A percentile compares a stretch with the other conserved stretches of the same genome.
Conservation (phyloP, 1,140 invertebrate species). For the Galendromus occidentalis region DNA sequence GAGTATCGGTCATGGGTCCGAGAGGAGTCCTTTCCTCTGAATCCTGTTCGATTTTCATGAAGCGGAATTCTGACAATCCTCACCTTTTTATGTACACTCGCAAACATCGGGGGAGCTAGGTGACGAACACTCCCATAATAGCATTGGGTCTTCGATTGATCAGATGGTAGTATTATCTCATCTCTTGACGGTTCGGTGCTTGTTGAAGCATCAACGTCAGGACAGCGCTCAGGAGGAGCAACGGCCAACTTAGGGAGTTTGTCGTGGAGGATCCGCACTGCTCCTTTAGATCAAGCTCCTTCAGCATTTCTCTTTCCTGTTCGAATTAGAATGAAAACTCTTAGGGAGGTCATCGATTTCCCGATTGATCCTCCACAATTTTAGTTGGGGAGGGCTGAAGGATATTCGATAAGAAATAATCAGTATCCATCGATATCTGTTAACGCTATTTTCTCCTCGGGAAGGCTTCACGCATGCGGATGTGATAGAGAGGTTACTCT, state of each 20-base stretch:
- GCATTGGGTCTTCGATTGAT: neutral
- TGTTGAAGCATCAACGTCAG: neutral
- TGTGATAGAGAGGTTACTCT: too few species aligned
- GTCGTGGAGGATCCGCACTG: slow-evolving; percentile 12
- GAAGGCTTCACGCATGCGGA: too few species aligned
- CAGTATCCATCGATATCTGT: too few species aligned
- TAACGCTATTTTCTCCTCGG: too few species aligned
- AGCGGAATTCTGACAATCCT: neutral
- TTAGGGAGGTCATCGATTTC: too few species aligned
- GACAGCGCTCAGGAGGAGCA: neutral
- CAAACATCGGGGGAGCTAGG: neutral
- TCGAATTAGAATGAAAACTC: too few species aligned
- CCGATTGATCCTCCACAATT: too few species aligned
- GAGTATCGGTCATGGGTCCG: too few species aligned
- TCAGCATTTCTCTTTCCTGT: slow-evolving; percentile 6
- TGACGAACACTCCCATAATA: neutral
- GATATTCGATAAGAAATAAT: too few species aligned
- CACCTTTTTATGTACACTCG: neutral
- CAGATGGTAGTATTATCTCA: neutral
- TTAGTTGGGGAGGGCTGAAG: too few species aligned
- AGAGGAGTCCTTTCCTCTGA: neutral
- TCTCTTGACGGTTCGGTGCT: neutral
- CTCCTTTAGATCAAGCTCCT: slow-evolving; percentile 11
- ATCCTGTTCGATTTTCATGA: neutral
- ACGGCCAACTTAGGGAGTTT: slow-evolving; percentile 7